Percentiles rank a stretch among this genome's conserved stretches.
Conservation (phyloP, 2,888 invertebrate species). For the Halictus quadricinctus region DNA sequence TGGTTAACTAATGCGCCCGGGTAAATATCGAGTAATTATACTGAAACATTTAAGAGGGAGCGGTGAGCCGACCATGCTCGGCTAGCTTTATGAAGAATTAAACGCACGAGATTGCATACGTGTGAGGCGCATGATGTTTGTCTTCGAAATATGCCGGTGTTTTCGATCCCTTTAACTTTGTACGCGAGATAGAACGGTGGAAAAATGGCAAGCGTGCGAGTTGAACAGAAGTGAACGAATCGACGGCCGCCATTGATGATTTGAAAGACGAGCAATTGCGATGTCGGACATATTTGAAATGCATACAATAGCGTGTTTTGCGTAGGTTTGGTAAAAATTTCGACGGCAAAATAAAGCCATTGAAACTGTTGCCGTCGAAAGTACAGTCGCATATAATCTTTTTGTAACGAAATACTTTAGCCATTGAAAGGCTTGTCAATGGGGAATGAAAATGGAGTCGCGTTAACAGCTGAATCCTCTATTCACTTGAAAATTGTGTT, state of each 20-base stretch:
- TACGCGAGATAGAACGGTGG: not conserved
- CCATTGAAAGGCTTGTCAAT: not conserved
- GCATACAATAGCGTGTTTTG: not conserved
- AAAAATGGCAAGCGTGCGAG: not conserved
- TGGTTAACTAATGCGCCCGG: slow-evolving; percentile 23
- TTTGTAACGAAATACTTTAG: not conserved
- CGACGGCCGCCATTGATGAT: not conserved
- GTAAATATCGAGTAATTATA: slow-evolving; percentile 44
- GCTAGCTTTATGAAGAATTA: slow-evolving; percentile 31
- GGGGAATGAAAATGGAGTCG: not conserved
- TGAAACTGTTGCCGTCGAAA: not conserved
- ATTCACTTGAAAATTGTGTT: not conserved
- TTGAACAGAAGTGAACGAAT: not conserved
- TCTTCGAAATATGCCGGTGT: slow-evolving; percentile 27
- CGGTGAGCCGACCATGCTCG: not conserved
- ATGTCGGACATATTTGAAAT: not conserved
- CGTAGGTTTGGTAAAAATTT: not conserved
- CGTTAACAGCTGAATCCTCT: not conserved
- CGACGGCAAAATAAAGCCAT: not conserved
- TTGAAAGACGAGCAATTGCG: not conserved
- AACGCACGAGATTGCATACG: slow-evolving; percentile 31
- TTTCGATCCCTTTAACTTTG: slow-evolving; percentile 25
- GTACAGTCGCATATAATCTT: not conserved
- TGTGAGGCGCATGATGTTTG: slow-evolving; percentile 27
- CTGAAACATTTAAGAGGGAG: slow-evolving; percentile 37